phyloP scores from a whole-genome alignment of 2,888 invertebrate species.

The Hydrotaea diabolus region DNA sequence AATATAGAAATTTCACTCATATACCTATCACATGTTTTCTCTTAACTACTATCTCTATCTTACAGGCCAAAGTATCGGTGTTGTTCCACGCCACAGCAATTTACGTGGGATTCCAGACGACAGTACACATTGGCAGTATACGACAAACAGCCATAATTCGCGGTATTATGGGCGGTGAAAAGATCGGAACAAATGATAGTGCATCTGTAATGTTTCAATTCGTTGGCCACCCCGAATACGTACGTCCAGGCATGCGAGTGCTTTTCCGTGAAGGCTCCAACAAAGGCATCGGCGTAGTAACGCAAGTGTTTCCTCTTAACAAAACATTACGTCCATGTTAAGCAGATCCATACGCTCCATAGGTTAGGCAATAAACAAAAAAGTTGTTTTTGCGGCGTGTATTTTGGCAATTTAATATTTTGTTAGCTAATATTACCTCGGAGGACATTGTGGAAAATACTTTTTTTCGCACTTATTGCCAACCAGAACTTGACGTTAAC shows the following conservation, averaged over 20 bases:
- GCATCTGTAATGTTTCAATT: conserved; percentile 95
- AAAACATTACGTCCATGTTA: conserved; percentile 70
- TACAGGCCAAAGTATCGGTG: conserved; percentile 92
- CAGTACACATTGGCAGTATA: conserved; percentile 97
- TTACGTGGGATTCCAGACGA: conserved; percentile 92
- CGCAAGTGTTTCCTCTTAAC: conserved; percentile 86
- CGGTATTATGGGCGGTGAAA: conserved; percentile 84
- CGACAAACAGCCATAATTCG: conserved; percentile 96
- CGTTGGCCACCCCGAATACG: conserved; percentile 93
- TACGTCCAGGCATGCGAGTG: conserved; percentile 88
- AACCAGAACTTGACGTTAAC: neutral
- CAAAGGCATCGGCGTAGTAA: conserved; percentile 92
- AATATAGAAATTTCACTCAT: too few species aligned
- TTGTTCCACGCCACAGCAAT: conserved; percentile 93
- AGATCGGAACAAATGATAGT: conserved; percentile 88
- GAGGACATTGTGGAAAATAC: conserved; percentile 44
- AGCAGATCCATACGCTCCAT: neutral
- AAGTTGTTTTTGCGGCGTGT: too few species aligned
- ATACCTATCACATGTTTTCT: neutral
- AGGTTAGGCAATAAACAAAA: too few species aligned
- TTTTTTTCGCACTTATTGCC: conserved; percentile 34
- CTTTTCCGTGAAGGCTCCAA: conserved; percentile 92
- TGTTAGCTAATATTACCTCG: conserved; percentile 55
- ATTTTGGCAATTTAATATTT: conserved; percentile 32
- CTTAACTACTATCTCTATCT: conserved; percentile 74